These are phyloP conservation scores for Sipha maydis DNA, from an alignment of 2,888 invertebrate genomes.

Conservation along the genomic window DNA sequence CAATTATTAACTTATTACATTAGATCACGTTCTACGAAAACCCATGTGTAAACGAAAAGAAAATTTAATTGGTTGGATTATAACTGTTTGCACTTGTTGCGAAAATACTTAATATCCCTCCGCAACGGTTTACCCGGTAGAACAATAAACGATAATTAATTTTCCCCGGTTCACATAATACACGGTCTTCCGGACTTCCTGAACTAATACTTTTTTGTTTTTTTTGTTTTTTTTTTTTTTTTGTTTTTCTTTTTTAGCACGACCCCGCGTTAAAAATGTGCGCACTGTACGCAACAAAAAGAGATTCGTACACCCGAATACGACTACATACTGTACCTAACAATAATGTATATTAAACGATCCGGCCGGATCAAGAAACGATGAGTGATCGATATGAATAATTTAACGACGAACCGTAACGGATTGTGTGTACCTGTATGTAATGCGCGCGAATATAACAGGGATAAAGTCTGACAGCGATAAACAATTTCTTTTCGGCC, in stretches of 20 bases:
- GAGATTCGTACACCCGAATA: not conserved
- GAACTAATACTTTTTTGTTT: not conserved
- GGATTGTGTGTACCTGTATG: not conserved
- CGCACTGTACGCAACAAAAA: not conserved
- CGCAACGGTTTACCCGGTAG: not conserved
- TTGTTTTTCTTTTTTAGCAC: not conserved
- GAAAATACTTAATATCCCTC: slow-evolving; percentile 19
- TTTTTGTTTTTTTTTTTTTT: not conserved
- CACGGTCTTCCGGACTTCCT: not conserved
- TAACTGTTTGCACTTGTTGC: slow-evolving; percentile 39
- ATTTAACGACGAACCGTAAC: too few species aligned
- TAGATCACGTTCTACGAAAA: not conserved
- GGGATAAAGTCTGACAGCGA: not conserved
- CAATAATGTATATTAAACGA: too few species aligned
- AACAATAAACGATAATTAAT: slow-evolving; percentile 13
- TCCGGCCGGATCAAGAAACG: too few species aligned
- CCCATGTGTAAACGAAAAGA: not conserved
- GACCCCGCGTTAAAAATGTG: not conserved
- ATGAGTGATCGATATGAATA: too few species aligned
- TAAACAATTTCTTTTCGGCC: not conserved
- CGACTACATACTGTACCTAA: too few species aligned
- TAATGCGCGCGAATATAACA: not conserved
- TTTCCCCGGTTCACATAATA: not conserved
- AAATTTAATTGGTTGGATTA: not conserved
- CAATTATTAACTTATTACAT: not conserved